Evolutionary conservation across 1,140 invertebrate genomes (phyloP), one percentile per base, ranked within the genome.

Genomic region (Lepidotrigona ventralis): DNA sequence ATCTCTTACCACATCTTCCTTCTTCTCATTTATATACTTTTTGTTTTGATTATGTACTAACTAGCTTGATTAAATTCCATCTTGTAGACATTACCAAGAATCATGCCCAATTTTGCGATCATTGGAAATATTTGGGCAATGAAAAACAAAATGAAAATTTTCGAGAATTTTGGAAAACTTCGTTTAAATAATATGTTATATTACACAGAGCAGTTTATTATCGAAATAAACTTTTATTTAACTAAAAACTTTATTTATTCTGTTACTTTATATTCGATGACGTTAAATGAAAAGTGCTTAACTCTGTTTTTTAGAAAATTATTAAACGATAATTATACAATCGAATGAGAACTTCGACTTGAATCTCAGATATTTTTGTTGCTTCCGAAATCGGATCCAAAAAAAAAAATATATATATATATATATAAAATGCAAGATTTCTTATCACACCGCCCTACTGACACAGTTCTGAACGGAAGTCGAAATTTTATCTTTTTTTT

Each of bases 371-470:
- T 19, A 29, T 19, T 12, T 29, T 21, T 9, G 1, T 29, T 17
- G 23, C 11, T 51, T 63, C 51, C n/a, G n/a, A n/a, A n/a, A n/a
- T 23, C 46, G 56, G 3, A 29, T 23, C 21, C 29, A 23, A 12
- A 53, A 23, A 9, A 21, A 14, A 33, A 33, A 33, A 33, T n/a
- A n/a, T n/a, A n/a, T n/a, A n/a, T n/a, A n/a, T n/a, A n/a, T n/a
- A 33, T 3, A 33, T 33, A 33, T 21, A 15, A 33, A 79, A 79
- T 14, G 8, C 54, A 8, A n/a, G 4, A 80, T 53, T 80, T 86
- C n/a, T 39, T 26, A 23, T 6, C 79, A 74, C 70, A 86, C 70
- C 39, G 64, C 39, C 85, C 84, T 54, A 86, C 85, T 86, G 63
- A 75, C 85, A 86, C 58, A 33, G 9, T 86, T 87, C 73, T 73